These are phyloP conservation scores for Ypsolopha sequella DNA, from an alignment of 2,888 invertebrate genomes.

Conservation along the genomic window DNA sequence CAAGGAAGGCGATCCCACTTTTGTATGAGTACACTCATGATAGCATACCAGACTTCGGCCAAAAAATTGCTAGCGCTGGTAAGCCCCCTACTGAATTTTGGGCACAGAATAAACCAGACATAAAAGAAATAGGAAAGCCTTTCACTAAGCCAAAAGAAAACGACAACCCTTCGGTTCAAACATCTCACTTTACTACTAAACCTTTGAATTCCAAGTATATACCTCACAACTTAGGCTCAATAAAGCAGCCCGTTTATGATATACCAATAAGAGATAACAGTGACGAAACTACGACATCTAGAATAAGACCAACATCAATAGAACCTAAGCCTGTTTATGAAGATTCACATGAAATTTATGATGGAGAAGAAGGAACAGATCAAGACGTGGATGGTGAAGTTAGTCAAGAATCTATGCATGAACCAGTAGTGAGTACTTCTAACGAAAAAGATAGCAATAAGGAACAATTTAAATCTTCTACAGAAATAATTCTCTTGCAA, in stretches of 20 bases:
- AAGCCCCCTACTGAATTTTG: constrained; percentile 53
- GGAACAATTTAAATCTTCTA: constrained; percentile 20
- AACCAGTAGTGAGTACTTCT: constrained; percentile 54
- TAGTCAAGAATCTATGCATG: constrained; percentile 58
- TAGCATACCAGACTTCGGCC: constrained; percentile 40
- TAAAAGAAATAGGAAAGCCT: constrained; percentile 13
- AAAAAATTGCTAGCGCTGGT: constrained; percentile 48
- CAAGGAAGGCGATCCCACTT: constrained; percentile 53
- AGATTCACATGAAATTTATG: constrained; percentile 57
- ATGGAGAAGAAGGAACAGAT: constrained; percentile 45
- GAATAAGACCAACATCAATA: constrained; percentile 18
- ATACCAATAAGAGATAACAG: constrained; percentile 58
- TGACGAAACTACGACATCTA: constrained; percentile 41
- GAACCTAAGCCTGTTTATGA: constrained; percentile 45
- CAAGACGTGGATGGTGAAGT: constrained; percentile 49
- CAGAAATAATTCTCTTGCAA: constrained; percentile 29
- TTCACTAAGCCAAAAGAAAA: constrained; percentile 13
- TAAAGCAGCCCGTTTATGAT: constrained; percentile 53
- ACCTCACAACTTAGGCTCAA: constrained; percentile 36
- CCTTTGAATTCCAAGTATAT: constrained; percentile 42
- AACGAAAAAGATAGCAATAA: constrained; percentile 23
- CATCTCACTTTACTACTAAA: constrained; percentile 26
- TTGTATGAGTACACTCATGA: constrained; percentile 38
- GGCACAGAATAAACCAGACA: constrained; percentile 19
- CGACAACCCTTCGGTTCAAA: constrained; percentile 49